phyloP scores from a whole-genome alignment of 2,797 vertebrate species.

The Adrianichthys oophorus region DNA sequence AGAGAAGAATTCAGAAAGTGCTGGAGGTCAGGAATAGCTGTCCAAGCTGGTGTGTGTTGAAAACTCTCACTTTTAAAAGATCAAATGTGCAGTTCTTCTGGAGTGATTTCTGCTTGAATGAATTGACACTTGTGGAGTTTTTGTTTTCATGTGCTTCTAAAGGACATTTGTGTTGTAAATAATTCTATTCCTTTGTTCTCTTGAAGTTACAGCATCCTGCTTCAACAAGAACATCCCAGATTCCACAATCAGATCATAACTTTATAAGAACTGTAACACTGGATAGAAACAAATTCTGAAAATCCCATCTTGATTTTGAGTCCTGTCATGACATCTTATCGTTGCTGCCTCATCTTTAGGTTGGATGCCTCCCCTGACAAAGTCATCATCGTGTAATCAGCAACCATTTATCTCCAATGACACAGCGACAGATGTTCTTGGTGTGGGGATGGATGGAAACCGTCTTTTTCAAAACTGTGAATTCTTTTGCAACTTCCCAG shows the following conservation, averaged over 20 bases:
- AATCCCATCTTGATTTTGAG: conserved; percentile 5
- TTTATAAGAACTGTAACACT: background rate
- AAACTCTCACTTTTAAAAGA: too few species aligned
- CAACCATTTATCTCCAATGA: conserved; percentile 62
- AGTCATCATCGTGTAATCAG: conserved; percentile 58
- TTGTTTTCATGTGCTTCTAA: too few species aligned
- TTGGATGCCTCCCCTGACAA: conserved; percentile 46
- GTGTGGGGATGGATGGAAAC: conserved; percentile 35
- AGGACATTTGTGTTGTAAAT: background rate
- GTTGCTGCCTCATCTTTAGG: conserved; percentile 8
- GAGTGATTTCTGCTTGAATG: too few species aligned
- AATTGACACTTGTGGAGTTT: too few species aligned
- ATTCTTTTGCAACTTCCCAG: conserved; percentile 55
- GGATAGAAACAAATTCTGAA: background rate
- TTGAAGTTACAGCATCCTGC: background rate
- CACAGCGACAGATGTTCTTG: conserved; percentile 61
- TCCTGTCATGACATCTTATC: conserved; percentile 15
- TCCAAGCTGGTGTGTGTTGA: too few species aligned
- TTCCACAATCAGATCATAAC: background rate
- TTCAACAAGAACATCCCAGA: background rate
- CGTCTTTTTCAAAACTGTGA: conserved; percentile 45
- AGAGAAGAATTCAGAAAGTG: background rate
- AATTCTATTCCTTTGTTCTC: background rate
- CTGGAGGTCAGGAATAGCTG: conserved; percentile 2
- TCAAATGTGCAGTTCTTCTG: too few species aligned